phyloP scores from a whole-genome alignment of 2,888 invertebrate genomes.

The Peribatodes rhomboidaria region DNA sequence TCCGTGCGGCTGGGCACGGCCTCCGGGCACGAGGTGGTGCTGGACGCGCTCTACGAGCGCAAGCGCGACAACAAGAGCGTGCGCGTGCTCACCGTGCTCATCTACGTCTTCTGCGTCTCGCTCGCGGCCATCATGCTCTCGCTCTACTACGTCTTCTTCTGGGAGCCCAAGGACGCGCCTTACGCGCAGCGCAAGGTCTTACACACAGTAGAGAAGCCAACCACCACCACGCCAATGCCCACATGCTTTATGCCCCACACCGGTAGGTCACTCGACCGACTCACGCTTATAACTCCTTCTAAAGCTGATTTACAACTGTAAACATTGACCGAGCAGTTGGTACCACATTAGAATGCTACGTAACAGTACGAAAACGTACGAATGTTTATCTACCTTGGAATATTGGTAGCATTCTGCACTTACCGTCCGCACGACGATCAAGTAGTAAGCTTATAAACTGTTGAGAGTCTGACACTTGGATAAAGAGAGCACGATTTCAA shows the following conservation, averaged over 20 bases:
- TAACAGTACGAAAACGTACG: constrained; percentile 28
- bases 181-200: constrained; percentile 84
- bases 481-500: constrained; percentile 24
- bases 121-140: constrained; percentile 97
- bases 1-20: constrained; percentile 75
- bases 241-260: constrained; percentile 85
- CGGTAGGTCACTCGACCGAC: constrained; percentile 81
- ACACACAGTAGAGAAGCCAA: constrained; percentile 81
- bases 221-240: constrained; percentile 85
- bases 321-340: constrained; percentile 45
- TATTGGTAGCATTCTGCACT: constrained; percentile 7
- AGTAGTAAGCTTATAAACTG: constrained; percentile 25
- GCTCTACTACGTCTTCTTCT: constrained; percentile 97
- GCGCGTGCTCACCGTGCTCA: constrained; percentile 96
- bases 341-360: constrained; percentile 40
- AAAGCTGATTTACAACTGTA: constrained; percentile 45
- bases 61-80: constrained; percentile 95
- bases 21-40: constrained; percentile 87
- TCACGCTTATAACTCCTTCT: constrained; percentile 66
- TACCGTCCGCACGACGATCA: constrained; percentile 16
- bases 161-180: constrained; percentile 91
- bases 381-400: constrained; percentile 11
- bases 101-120: constrained; percentile 97
- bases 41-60: constrained; percentile 92
- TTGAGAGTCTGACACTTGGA: constrained; percentile 3